phyloP scores from a whole-genome alignment of 2,797 vertebrate genomes.

The Anguilla pacifica region DNA sequence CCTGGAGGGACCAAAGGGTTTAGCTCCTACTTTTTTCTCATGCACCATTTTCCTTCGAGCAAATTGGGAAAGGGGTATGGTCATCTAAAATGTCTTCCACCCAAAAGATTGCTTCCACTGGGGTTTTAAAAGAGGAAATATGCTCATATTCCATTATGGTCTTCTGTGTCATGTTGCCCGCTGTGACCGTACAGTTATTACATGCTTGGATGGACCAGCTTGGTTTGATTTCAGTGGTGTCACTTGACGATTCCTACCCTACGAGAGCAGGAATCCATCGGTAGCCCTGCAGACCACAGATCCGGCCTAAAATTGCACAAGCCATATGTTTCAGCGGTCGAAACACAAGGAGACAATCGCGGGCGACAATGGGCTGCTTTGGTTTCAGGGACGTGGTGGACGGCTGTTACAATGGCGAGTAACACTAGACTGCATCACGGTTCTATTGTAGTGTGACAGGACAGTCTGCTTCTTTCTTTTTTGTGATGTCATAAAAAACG shows the following conservation, averaged over 20 bases:
- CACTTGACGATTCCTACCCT: background rate
- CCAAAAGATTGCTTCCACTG: background rate
- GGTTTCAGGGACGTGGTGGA: background rate
- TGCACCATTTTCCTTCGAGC: constrained; percentile 7
- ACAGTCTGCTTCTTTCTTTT: background rate
- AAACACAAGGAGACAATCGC: background rate
- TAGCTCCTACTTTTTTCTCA: background rate
- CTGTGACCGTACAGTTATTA: background rate
- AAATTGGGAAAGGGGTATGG: background rate
- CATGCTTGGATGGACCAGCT: background rate
- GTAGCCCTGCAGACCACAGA: background rate
- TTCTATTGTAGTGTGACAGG: background rate
- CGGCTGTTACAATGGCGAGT: background rate
- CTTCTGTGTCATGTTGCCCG: background rate
- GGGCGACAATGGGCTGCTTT: background rate
- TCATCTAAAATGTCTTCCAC: background rate
- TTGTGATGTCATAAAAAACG: constrained; percentile 1
- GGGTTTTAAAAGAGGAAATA: background rate
- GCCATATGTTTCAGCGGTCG: background rate
- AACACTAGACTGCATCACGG: background rate
- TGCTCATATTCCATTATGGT: background rate
- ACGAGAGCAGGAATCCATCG: background rate
- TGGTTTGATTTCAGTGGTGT: background rate
- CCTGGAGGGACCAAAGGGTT: background rate
- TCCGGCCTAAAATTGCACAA: background rate